Conservation (phyloP, 2,888 invertebrate genomes). For the Druceiella hillmani region DNA sequence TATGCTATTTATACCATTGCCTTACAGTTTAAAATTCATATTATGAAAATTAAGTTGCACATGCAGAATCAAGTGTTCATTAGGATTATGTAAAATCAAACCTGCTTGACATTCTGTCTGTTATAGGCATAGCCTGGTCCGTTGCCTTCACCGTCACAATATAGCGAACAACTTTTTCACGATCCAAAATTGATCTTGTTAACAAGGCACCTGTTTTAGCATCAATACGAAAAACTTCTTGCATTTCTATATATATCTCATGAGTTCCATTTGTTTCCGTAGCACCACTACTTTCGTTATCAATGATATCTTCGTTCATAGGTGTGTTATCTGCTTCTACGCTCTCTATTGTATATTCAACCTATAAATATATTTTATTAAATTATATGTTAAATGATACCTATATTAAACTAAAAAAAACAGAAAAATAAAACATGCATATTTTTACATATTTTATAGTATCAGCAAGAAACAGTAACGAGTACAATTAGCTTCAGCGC, state of each 20-base stretch:
- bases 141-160: slow-evolving; percentile 79
- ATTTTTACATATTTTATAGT: too few relatives aligned
- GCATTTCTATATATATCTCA: slow-evolving; percentile 53
- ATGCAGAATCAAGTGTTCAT: background rate
- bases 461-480: too few relatives aligned
- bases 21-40: background rate
- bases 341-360: slow-evolving; percentile 73
- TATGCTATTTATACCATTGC: background rate
- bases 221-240: slow-evolving; percentile 81
- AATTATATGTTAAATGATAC: too few relatives aligned
- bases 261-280: too few relatives aligned
- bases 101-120: slow-evolving; percentile 74
- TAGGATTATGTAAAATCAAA: slow-evolving; percentile 28
- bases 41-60: background rate
- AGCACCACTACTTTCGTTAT: too few relatives aligned
- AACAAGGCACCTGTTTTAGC: slow-evolving; percentile 79
- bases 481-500: too few relatives aligned
- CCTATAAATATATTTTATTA: too few relatives aligned
- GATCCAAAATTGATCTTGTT: slow-evolving; percentile 73
- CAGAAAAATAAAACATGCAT: too few relatives aligned
- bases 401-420: too few relatives aligned
- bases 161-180: slow-evolving; percentile 84
- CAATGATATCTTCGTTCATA: slow-evolving; percentile 36
- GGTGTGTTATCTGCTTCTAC: slow-evolving; percentile 46
- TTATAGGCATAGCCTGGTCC: slow-evolving; percentile 76